Evolutionary conservation across 2,888 invertebrate species (phyloP), one percentile per base, ranked within the genome.

Genomic region (Catotricha subobsoleta): DNA sequence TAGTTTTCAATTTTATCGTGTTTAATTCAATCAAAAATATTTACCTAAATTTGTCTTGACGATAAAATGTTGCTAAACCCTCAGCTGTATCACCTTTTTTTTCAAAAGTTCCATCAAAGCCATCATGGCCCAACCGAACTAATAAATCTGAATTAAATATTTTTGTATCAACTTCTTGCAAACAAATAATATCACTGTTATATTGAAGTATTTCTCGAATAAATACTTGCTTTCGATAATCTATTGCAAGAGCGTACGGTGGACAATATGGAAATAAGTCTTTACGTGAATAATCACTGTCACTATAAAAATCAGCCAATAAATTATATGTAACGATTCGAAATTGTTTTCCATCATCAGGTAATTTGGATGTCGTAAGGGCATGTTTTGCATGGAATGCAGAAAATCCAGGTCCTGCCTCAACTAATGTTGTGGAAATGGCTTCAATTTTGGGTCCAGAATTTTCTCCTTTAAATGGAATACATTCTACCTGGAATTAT

Each of bases 81-180:
- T 94, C 92, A 3, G 72, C 69, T 49, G 72, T 63, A 15, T 75
- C 76, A 19, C 77, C 80, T 63, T 88, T 90, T 45, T 71, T 71
- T 44, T 73, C 69, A 57, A 75, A 78, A 43, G 70, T 49, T 10
- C 81, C 77, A 36, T 65, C 56, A 44, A 72, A 71, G 2, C 21
- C 20, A 19, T 27, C 19, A 10, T 72, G 71, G 30, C 68, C 52
- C 3, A 58, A 52, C 15, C 61, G 55, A 10, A 91, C 60, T 23
- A 74, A 62, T 20, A 91, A 65, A 53, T 79, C 80, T 46, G 68
- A 55, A 7, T 71, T 62, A 59, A 79, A 91, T 36, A 90, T 67
- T 63, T 78, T 81, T 10, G 57, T 57, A 57, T 95, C 94, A 0
- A 92, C 87, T 69, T 95, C 95, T 70, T 95, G 94, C 12, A 95